Evolutionary conservation across 2,888 invertebrate species (phyloP), one percentile per base, ranked within the genome.

Genomic region (Melangyna quadrimaculata): DNA sequence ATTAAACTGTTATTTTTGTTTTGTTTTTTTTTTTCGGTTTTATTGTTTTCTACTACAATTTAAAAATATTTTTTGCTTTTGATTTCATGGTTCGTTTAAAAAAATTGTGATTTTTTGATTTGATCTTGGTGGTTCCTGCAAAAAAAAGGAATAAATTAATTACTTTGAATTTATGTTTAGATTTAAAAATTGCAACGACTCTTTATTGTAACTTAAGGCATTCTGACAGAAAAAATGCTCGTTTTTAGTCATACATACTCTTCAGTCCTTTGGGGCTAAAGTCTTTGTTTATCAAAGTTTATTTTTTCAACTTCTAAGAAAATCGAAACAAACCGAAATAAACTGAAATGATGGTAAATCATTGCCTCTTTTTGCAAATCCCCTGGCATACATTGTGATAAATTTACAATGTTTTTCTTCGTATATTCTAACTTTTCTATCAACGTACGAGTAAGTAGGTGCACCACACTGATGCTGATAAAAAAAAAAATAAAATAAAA

Each of bases 1-100:
- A 51, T 61, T 29, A 72, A 72, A 45, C 53, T n/a, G n/a, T n/a
- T n/a, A n/a, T n/a, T n/a, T 71, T 78, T 70, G 51, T 63, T 43
- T 10, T 14, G n/a, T 70, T 27, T 77, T 37, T 72, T 12, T 57
- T 55, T 57, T 74, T 70, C n/a, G 37, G 55, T 70, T 24, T 37
- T 27, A 12, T 59, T 24, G n/a, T 24, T 78, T 80, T 19, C 51
- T 74, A 74, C 45, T n/a, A n/a, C n/a, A n/a, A 55, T 35, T 69
- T 73, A 73, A 48, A 61, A 73, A 37, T 57, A 57, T 57, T 67
- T 70, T n/a, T 69, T 27, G n/a, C n/a, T 74, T 74, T 67, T 51
- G 37, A 40, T 67, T 77, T 77, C 17, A 32, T 59, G 37, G n/a
- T 81, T 77, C 43, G 35, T 51, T 67, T n/a, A 19, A 32, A 45